phyloP scores from a whole-genome alignment of 1,140 invertebrate species.

The Ridgeia piscesae region DNA sequence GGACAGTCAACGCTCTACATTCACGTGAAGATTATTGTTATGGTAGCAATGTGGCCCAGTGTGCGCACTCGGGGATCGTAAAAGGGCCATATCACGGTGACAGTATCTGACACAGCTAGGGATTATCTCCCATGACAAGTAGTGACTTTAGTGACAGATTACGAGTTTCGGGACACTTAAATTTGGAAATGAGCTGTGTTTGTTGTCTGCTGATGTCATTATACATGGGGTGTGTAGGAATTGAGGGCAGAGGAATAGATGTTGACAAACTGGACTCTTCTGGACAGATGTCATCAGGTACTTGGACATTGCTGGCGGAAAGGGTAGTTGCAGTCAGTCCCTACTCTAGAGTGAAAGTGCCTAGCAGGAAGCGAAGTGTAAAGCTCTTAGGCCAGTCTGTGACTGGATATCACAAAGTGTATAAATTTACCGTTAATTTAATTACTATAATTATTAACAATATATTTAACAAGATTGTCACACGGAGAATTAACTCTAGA shows the following conservation, averaged over 20 bases:
- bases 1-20: not conserved
- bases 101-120: not conserved
- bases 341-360: no score
- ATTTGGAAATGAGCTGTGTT: not conserved
- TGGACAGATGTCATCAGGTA: not conserved
- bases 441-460: no score
- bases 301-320: no score
- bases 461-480: no score
- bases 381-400: no score
- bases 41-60: not conserved
- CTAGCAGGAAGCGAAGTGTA: no score
- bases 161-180: not conserved
- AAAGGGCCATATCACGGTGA: not conserved
- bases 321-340: no score
- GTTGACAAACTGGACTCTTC: not conserved
- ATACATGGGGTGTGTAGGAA: no score
- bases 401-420: no score
- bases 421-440: no score
- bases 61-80: not conserved
- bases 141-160: not conserved
- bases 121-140: not conserved
- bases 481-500: no score
- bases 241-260: not conserved
- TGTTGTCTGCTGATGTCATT: not conserved
- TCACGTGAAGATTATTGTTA: not conserved